These are phyloP conservation scores for Adoxophyes honmai DNA, from an alignment of 1,140 invertebrate species.

Conservation along the genomic window DNA sequence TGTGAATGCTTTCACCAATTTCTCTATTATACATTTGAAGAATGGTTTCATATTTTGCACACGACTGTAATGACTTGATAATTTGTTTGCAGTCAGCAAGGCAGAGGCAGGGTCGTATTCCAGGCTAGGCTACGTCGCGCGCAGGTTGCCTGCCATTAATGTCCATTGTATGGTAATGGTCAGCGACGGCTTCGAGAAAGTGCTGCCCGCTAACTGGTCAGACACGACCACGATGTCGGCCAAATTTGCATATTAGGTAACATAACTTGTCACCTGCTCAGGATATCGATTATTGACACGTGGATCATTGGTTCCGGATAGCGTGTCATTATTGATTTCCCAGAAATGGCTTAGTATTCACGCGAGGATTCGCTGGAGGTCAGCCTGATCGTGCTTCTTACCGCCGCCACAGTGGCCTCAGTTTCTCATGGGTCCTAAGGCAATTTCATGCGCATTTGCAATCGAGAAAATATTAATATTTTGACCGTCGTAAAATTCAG, in stretches of 20 bases:
- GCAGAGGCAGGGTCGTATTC: not conserved
- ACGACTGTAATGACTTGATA: not conserved
- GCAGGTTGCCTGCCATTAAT: constrained; percentile 34
- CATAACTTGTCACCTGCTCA: constrained; percentile 28
- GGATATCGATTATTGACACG: constrained; percentile 24
- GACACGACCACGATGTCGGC: constrained; percentile 51
- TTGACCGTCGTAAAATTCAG: not conserved
- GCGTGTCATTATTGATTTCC: not conserved
- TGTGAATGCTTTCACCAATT: too few relatives aligned
- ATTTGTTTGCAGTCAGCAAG: not conserved
- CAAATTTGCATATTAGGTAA: constrained; percentile 65
- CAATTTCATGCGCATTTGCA: too few relatives aligned
- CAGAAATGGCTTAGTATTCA: constrained; percentile 13
- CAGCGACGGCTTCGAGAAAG: constrained; percentile 48
- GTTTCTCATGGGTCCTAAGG: too few relatives aligned
- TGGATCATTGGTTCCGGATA: constrained; percentile 10
- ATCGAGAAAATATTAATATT: too few relatives aligned
- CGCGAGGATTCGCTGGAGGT: not conserved
- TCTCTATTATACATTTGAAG: too few relatives aligned
- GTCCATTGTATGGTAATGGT: constrained; percentile 57
- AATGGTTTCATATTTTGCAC: too few relatives aligned
- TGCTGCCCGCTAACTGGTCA: constrained; percentile 47
- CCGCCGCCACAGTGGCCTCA: not conserved
- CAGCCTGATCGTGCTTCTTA: not conserved
- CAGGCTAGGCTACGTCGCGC: constrained; percentile 19